Conservation (phyloP, 2,113 vertebrate species). For the Sceloporus undulatus region DNA sequence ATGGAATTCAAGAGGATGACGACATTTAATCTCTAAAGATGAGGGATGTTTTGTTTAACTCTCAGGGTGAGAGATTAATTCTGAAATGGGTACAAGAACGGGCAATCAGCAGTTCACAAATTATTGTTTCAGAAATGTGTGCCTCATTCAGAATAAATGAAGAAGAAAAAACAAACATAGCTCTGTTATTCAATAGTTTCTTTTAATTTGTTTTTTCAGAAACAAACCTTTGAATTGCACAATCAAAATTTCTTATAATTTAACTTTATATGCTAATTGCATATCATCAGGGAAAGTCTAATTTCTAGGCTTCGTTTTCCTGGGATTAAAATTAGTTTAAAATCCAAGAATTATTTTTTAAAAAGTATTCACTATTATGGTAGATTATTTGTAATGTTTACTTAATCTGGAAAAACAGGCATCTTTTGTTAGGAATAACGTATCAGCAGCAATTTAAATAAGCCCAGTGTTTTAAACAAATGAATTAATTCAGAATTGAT, state of each 20-base stretch:
- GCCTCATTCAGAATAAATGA: slow-evolving; percentile 26
- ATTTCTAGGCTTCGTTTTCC: neutral
- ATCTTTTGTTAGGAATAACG: slow-evolving; percentile 55
- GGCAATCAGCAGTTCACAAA: slow-evolving; percentile 43
- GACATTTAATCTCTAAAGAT: slow-evolving; percentile 62
- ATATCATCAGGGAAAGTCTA: neutral
- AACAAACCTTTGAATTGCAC: neutral
- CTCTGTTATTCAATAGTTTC: neutral
- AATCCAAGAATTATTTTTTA: neutral
- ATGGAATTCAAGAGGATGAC: slow-evolving; percentile 62
- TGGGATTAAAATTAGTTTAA: slow-evolving; percentile 5
- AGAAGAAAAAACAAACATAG: neutral
- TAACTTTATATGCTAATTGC: neutral
- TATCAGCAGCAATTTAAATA: slow-evolving; percentile 58
- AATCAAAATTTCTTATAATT: neutral
- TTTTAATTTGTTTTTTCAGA: neutral
- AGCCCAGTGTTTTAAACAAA: slow-evolving; percentile 73
- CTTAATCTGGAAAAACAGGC: slow-evolving; percentile 64
- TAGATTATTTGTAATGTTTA: slow-evolving; percentile 52
- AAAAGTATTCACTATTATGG: slow-evolving; percentile 24
- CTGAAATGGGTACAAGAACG: slow-evolving; percentile 59
- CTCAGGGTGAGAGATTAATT: slow-evolving; percentile 49
- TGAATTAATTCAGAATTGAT: slow-evolving; percentile 67
- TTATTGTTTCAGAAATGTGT: slow-evolving; percentile 22
- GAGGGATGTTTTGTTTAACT: slow-evolving; percentile 64